phyloP scores from a whole-genome alignment of 2,113 vertebrate species.

The Artemisiospiza belli region DNA sequence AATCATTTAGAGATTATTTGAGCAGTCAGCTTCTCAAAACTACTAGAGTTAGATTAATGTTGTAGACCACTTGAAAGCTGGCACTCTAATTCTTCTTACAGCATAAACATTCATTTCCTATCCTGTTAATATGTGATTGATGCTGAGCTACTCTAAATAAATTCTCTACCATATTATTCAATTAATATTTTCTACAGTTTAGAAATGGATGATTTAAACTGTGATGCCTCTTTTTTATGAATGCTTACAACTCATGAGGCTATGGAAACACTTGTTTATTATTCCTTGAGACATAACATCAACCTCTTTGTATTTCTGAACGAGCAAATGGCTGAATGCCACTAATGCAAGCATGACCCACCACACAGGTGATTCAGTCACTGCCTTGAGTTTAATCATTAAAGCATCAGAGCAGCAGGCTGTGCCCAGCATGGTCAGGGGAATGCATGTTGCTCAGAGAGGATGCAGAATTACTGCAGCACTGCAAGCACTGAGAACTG shows the following conservation, averaged over 20 bases:
- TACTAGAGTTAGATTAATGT: conserved; percentile 43
- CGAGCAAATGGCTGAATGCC: neutral
- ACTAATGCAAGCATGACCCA: neutral
- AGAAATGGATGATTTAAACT: neutral
- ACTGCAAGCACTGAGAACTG: neutral
- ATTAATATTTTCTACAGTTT: conserved; percentile 21
- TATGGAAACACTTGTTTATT: neutral
- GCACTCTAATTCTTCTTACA: conserved; percentile 46
- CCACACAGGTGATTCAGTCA: neutral
- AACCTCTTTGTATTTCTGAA: neutral
- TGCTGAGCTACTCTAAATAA: conserved; percentile 46
- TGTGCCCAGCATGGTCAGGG: neutral
- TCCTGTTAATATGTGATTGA: conserved; percentile 40
- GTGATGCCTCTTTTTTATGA: neutral
- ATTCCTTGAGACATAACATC: neutral
- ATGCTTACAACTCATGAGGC: neutral
- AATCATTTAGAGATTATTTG: neutral
- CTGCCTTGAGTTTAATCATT: neutral
- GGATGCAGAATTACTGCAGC: neutral
- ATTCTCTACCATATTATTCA: conserved; percentile 7
- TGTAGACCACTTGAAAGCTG: conserved; percentile 50
- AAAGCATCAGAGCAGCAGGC: neutral
- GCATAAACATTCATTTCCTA: conserved; percentile 54
- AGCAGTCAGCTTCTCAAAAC: conserved; percentile 37
- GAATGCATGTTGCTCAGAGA: neutral